Evolutionary conservation across 2,888 invertebrate species (phyloP), one percentile per base, ranked within the genome.

Genomic region (Cinara cedri): DNA sequence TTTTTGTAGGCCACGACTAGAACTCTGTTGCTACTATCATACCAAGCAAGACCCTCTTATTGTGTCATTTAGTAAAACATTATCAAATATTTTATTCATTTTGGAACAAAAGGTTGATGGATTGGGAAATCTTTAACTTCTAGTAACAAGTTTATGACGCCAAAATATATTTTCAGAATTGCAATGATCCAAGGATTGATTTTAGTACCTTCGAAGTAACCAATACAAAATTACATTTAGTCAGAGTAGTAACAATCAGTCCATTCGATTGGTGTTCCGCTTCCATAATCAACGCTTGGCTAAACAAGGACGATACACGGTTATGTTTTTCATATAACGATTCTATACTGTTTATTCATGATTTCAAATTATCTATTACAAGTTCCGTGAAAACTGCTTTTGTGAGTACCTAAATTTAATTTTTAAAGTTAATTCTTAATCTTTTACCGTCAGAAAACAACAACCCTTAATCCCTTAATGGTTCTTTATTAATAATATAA

Each of bases 31-130:
- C 70, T 94, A 92, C 84, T 92, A 93, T 84, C 92, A 93, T 86
- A 91, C 96, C 51, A 95, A 96, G 85, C 93, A 92, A 86, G 96
- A 96, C 87, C 95, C 95, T 0, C 86, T 96, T n/a, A 90, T 90
- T 84, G 92, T 94, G 46, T 90, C 91, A 83, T 91, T 96, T 84
- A 91, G 95, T 83, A 88, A 90, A 82, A 88, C 90, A 75, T 89
- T 90, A 82, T 90, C 91, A 80, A 91, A 91, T 85, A 87, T 91
- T 83, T 88, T 93, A 83, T 90, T 93, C 86, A 91, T 92, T 82
- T 88, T 96, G 62, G 96, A 96, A 85, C 95, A 96, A 86, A 91
- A 92, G 80, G 84, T 84, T 34, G 34, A 34, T 34, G 34, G 72
- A 51, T 26, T 81, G 49, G 13, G 46, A 10, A 49, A 34, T n/a